Conservation (phyloP, 2,888 invertebrate genomes). For the Desoria tigrina region DNA sequence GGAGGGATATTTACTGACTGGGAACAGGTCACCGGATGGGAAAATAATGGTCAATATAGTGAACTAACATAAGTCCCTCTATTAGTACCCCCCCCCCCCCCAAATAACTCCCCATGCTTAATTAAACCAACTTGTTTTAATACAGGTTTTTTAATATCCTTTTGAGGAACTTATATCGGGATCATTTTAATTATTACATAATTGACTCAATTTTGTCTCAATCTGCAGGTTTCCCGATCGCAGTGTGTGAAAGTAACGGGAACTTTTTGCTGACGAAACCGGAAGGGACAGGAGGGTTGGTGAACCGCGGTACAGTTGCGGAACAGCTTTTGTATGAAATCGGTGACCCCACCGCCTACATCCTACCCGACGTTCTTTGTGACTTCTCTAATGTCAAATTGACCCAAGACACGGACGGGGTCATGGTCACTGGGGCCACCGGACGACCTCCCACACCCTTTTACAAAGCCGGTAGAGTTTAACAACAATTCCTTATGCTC, state of each 20-base stretch:
- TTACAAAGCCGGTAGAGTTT: conserved; percentile 57
- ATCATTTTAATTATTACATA: too few relatives aligned
- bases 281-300: conserved; percentile 59
- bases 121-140: too few relatives aligned
- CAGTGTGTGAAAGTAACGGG: conserved; percentile 58
- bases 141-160: too few relatives aligned
- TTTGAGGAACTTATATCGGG: too few relatives aligned
- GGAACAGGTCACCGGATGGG: conserved; percentile 59
- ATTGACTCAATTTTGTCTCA: too few relatives aligned
- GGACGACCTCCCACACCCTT: conserved; percentile 58
- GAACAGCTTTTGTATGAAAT: conserved; percentile 61
- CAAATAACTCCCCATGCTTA: too few relatives aligned
- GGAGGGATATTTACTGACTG: conserved; percentile 62
- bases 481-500: not conserved
- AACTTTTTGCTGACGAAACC: conserved; percentile 59
- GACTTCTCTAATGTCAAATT: conserved; percentile 58
- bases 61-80: too few relatives aligned
- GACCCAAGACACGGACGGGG: conserved; percentile 53
- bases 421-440: conserved; percentile 58
- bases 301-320: conserved; percentile 58
- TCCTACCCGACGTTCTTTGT: conserved; percentile 60
- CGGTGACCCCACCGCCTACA: conserved; percentile 58
- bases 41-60: conserved; percentile 51
- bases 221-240: conserved; percentile 61
- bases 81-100: too few relatives aligned